Evolutionary conservation across 2,888 invertebrate genomes (phyloP), one percentile per base, ranked within the genome.

Genomic region (Eremobia ochroleuca): DNA sequence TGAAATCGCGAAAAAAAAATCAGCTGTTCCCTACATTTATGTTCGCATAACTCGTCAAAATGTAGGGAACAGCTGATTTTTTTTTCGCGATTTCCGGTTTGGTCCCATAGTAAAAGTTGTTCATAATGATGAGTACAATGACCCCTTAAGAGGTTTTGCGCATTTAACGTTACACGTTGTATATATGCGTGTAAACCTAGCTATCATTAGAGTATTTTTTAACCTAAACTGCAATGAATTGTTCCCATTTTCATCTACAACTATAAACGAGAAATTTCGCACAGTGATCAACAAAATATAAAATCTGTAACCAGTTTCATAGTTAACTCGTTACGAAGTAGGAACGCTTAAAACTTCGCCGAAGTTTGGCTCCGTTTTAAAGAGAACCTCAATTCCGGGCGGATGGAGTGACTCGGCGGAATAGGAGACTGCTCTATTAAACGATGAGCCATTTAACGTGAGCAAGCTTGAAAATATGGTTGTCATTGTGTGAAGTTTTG

Each of bases 281-380:
- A n/a, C n/a, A 79, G 15, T 55, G 58, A 79, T 40, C 34, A 71
- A 62, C 49, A 72, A 81, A 64, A 58, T 55, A 61, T 61, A 43
- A 69, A 66, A 67, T 55, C 67, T 43, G 34, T 55, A 31, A 52
- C 25, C 43, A 66, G 65, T 69, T 69, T 68, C n/a, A 25, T 40
- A 79, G 65, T 84, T 80, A 61, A 31, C 75, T 75, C 40, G 69
- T 84, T 69, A 61, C 65, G 34, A 64, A 79, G 67, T 61, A 55
- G 49, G 34, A 80, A 72, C 75, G 21, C 61, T 68, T 79, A 69
- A 75, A 84, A 80, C 61, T 82, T 84, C 3, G 37, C 21, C 25
- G 13, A 55, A 80, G 72, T 84, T 84, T 43, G n/a, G 68, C 64
- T 37, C 25, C 18, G 18, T 61, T 73, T 74, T 78, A 46, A 72